Conservation (phyloP, 2,888 invertebrate species). For the Notocelia uddmanniana region DNA sequence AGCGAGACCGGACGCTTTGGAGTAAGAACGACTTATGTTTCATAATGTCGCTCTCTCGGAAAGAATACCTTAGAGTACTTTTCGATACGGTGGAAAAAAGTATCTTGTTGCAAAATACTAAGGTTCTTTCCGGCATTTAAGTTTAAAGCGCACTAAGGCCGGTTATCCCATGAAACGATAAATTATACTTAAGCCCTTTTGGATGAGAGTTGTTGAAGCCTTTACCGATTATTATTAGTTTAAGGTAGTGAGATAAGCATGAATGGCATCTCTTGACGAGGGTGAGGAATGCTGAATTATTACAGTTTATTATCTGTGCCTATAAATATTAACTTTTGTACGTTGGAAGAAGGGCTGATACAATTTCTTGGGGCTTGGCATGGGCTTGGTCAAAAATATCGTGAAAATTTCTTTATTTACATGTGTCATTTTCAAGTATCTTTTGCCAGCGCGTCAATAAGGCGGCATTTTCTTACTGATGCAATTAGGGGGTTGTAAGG, state of each 20-base stretch:
- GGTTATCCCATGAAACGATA: neutral
- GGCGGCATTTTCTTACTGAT: no score
- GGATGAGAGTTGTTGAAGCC: neutral
- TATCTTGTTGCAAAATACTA: neutral
- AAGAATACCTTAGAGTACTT: neutral
- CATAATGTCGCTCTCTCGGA: neutral
- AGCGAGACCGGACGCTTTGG: neutral
- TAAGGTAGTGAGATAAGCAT: slow-evolving; percentile 35
- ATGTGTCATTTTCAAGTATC: no score
- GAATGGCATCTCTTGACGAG: slow-evolving; percentile 40
- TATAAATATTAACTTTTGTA: slow-evolving; percentile 38
- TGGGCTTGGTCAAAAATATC: neutral
- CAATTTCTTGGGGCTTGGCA: neutral
- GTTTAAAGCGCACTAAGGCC: neutral
- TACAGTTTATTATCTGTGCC: slow-evolving; percentile 35
- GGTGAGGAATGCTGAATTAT: slow-evolving; percentile 33
- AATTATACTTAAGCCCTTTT: neutral
- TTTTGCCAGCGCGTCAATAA: no score
- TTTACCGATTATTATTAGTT: slow-evolving; percentile 36
- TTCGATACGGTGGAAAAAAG: neutral
- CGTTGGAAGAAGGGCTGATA: neutral
- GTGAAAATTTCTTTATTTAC: neutral
- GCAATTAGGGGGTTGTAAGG: no score
- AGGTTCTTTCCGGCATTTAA: neutral
- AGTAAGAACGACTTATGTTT: neutral